phyloP scores from a whole-genome alignment of 2,888 invertebrate species.

The Rhagonycha lutea region DNA sequence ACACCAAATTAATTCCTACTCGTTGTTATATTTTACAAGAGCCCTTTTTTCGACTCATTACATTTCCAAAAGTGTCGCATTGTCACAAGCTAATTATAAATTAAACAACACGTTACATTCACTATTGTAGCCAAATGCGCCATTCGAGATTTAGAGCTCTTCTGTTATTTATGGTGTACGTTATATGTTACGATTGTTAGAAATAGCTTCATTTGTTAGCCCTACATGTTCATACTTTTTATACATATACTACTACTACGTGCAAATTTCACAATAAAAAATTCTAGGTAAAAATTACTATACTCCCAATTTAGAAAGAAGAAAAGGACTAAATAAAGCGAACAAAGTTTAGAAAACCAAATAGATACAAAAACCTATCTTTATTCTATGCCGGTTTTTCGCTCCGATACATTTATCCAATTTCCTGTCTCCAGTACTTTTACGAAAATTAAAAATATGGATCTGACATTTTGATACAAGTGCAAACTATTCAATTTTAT shows the following conservation, averaged over 20 bases:
- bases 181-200: constrained; percentile 22
- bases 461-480: not conserved
- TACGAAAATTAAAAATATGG: not conserved
- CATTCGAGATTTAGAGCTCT: constrained; percentile 28
- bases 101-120: constrained; percentile 32
- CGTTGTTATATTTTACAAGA: constrained; percentile 40
- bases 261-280: not conserved
- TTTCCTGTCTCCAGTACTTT: not conserved
- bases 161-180: constrained; percentile 27
- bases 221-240: constrained; percentile 4
- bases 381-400: not conserved
- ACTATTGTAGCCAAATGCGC: constrained; percentile 26
- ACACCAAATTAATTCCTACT: constrained; percentile 40
- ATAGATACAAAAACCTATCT: not conserved
- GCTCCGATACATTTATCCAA: not conserved
- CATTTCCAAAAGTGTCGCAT: constrained; percentile 43
- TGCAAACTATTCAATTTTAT: not conserved
- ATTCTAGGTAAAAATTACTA: not conserved
- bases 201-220: constrained; percentile 12
- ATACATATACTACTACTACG: not conserved
- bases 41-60: constrained; percentile 45
- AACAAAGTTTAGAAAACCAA: not conserved
- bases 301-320: not conserved
- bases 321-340: not conserved
- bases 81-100: constrained; percentile 36